Evolutionary conservation across 1,140 invertebrate species (phyloP), one percentile per base, ranked within the genome.

Genomic region (Rhizoglyphus robini): DNA sequence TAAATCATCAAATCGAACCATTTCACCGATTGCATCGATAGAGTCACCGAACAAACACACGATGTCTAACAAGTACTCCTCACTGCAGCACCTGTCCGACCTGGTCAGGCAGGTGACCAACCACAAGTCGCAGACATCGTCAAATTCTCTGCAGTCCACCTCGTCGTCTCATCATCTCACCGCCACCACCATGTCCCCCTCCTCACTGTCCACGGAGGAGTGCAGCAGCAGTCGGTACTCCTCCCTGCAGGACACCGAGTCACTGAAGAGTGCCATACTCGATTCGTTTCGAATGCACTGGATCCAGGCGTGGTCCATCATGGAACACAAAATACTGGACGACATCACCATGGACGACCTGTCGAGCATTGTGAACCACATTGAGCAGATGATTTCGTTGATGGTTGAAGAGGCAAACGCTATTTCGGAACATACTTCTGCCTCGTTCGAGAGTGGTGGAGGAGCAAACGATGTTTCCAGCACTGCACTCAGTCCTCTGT

Each of bases 211-310:
- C 15, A 60, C 58, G 2, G 27, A 15, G 8, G 58, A 60, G 13
- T 15, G 27, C 13, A 29, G 13, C 15, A 60, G 58, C 27, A 60
- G 30, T 27, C 58, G 30, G 13, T 60, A 38, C 36, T 60, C 58
- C 13, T 60, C 58, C 23, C 29, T 60, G 29, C 58, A 60, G 15
- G 58, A 60, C 13, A 20, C 2, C 51, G 58, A 60, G 15, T 60
- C 58, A 46, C 29, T 60, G 27, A 60, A 60, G 27, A 60, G 57
- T n/a, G 63, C 67, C 23, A 46, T 54, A 73, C 88, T 89, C 72
- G 88, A 89, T 72, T 91, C 90, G 71, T 96, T 96, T 77, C 85
- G 86, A 70, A 89, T 88, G 75, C 92, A 96, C 75, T 97, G 92
- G 90, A 86, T 90, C 73, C 90, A 95, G 74, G 88, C 87, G 11